Conservation (phyloP, 2,113 vertebrate genomes). For the Anthoscopus minutus region DNA sequence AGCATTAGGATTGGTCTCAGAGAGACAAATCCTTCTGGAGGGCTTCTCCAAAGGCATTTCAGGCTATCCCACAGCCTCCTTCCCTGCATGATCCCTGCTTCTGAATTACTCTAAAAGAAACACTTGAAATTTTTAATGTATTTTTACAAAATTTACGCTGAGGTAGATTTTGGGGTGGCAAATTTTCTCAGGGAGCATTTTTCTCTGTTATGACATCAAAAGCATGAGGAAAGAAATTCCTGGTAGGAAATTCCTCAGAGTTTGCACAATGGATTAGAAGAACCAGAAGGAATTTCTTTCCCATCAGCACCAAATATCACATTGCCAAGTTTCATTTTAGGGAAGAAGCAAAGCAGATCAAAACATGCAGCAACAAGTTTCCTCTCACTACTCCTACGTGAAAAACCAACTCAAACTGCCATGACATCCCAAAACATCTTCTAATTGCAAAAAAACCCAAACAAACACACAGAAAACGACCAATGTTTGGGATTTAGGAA, state of each 20-base stretch:
- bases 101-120: background rate
- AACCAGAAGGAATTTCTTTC: background rate
- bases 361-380: background rate
- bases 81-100: background rate
- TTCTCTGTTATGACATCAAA: background rate
- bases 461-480: background rate
- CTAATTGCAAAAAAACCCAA: background rate
- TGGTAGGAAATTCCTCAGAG: background rate
- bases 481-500: background rate
- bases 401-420: background rate
- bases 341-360: background rate
- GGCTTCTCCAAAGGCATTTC: background rate
- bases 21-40: background rate
- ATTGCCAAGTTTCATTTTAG: background rate
- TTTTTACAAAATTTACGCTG: background rate
- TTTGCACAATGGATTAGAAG: background rate
- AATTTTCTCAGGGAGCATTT: background rate
- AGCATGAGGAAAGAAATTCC: background rate
- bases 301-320: background rate
- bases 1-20: background rate
- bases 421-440: background rate
- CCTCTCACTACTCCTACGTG: background rate
- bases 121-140: rapidly evolving
- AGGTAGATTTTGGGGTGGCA: background rate
- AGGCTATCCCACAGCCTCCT: background rate